These are phyloP conservation scores for Pitta sordida DNA, from an alignment of 2,113 vertebrate species.

Conservation along the genomic window DNA sequence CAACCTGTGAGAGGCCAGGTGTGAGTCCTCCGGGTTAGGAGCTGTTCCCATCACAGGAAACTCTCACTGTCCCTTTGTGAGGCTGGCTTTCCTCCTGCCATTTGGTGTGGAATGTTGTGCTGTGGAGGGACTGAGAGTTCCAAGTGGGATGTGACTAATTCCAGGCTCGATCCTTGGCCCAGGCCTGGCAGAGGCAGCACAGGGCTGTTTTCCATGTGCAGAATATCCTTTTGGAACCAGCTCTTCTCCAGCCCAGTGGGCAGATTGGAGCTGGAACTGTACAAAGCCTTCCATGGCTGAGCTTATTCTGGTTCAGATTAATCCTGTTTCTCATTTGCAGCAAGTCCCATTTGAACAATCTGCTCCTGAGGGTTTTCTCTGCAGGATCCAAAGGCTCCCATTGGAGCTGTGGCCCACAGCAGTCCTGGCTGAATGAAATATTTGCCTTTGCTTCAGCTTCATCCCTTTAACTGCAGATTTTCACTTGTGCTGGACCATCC, in stretches of 20 bases:
- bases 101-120: background rate
- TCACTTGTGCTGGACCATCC: background rate
- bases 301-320: background rate
- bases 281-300: background rate
- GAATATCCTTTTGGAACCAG: background rate
- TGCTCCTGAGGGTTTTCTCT: background rate
- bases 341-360: background rate
- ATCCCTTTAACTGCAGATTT: background rate
- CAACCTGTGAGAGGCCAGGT: background rate
- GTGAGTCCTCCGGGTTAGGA: background rate
- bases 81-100: accelerated
- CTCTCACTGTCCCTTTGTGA: background rate
- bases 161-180: background rate
- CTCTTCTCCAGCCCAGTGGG: background rate
- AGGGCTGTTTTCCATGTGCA: background rate
- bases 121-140: background rate
- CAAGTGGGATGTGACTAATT: background rate
- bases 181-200: background rate
- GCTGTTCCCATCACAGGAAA: background rate
- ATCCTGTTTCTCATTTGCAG: background rate
- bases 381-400: background rate
- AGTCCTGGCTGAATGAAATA: background rate
- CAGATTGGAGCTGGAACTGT: background rate
- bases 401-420: background rate
- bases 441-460: background rate